phyloP scores from a whole-genome alignment of 2,113 vertebrate genomes.

The Chlamydotis undulata region DNA sequence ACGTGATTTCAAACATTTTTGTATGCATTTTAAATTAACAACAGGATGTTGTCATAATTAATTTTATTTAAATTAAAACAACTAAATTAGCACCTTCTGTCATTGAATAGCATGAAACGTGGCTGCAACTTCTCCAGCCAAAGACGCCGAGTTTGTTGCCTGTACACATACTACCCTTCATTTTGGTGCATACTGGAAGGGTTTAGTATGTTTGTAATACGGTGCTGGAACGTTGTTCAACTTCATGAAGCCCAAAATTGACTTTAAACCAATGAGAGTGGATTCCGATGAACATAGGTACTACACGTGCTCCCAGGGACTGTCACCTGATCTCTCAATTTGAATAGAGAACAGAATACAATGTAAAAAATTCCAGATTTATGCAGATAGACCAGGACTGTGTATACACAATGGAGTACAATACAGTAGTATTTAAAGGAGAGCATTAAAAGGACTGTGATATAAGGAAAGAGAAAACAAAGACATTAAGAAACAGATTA shows the following conservation, averaged over 20 bases:
- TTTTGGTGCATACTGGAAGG: not conserved
- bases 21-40: not conserved
- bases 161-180: not conserved
- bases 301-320: not conserved
- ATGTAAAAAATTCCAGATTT: not conserved
- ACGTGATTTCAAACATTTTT: not conserved
- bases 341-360: not conserved
- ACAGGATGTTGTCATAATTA: not conserved
- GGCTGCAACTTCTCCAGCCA: not conserved
- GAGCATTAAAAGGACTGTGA: not conserved
- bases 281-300: not conserved
- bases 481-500: not conserved
- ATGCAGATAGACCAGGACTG: not conserved
- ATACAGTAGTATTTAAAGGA: not conserved
- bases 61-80: not conserved
- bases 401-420: not conserved
- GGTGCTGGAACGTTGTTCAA: too few relatives aligned
- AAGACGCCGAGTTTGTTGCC: fast-evolving
- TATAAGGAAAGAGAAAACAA: not conserved
- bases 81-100: not conserved
- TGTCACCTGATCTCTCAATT: not conserved
- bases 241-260: not conserved
- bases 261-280: not conserved
- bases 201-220: not conserved
- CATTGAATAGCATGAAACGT: fast-evolving